phyloP scores from a whole-genome alignment of 2,888 invertebrate genomes.

The Tridacna crocea region DNA sequence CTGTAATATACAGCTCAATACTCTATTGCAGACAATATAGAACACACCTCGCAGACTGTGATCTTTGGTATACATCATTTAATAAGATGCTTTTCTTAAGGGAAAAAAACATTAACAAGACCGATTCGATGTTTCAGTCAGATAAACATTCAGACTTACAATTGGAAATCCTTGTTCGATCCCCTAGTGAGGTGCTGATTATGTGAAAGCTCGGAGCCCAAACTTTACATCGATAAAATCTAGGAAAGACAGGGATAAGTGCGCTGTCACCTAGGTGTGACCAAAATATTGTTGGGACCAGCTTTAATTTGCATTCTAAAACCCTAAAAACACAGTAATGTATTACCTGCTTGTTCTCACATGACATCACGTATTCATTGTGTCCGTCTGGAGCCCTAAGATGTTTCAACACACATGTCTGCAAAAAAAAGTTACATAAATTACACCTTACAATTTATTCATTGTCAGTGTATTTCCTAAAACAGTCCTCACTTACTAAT shows the following conservation, averaged over 20 bases:
- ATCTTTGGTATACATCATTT: too few relatives aligned
- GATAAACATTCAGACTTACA: too few relatives aligned
- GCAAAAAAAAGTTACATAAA: slow-evolving; percentile 1
- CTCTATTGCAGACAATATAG: too few relatives aligned
- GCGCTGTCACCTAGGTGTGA: neutral
- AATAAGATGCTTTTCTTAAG: too few relatives aligned
- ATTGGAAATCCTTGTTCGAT: too few relatives aligned
- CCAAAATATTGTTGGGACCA: neutral
- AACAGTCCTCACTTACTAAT: neutral
- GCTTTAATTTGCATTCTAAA: neutral
- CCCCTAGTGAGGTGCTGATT: too few relatives aligned
- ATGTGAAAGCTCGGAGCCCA: neutral
- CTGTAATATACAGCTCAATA: too few relatives aligned
- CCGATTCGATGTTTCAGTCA: too few relatives aligned
- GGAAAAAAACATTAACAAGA: too few relatives aligned
- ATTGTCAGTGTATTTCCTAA: neutral
- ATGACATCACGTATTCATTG: slow-evolving; percentile 54
- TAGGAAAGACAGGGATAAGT: neutral
- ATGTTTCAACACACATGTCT: slow-evolving; percentile 60
- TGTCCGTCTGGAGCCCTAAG: slow-evolving; percentile 54
- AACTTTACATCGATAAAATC: neutral
- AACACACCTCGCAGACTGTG: too few relatives aligned
- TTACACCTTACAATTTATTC: neutral
- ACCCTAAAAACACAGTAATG: too few relatives aligned
- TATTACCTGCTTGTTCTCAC: slow-evolving; percentile 47